Percentiles rank a stretch among this genome's conserved stretches.
phyloP scores from a whole-genome alignment of 2,113 vertebrate species.

The Psophia crepitans region DNA sequence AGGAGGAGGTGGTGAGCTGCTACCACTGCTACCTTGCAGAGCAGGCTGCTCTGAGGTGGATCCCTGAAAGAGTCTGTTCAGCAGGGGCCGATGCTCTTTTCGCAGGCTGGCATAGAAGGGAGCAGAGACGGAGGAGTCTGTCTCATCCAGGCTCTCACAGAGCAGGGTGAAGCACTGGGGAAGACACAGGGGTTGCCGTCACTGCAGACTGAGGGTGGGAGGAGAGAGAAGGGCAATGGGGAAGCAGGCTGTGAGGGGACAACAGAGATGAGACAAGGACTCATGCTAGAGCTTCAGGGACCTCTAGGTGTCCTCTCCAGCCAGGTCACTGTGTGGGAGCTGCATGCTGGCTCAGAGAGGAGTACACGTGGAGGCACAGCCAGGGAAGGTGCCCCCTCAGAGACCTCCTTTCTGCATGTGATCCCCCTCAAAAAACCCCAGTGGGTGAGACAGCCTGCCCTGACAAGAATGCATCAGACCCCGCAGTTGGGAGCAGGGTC shows the following conservation, averaged over 20 bases:
- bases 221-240: background rate
- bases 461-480: background rate
- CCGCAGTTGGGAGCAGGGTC: background rate
- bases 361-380: background rate
- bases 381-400: background rate
- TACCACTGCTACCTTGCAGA: slow-evolving; percentile 56
- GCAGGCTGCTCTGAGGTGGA: slow-evolving; percentile 33
- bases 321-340: background rate
- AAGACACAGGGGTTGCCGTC: background rate
- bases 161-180: slow-evolving; percentile 72
- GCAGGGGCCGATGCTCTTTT: slow-evolving; percentile 48
- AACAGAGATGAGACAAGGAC: background rate
- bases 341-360: background rate
- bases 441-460: background rate
- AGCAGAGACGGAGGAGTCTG: slow-evolving; percentile 33
- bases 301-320: background rate
- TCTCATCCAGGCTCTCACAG: slow-evolving; percentile 68
- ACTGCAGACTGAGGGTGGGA: background rate
- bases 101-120: slow-evolving; percentile 68
- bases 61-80: slow-evolving; percentile 63
- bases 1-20: background rate
- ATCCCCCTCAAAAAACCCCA: background rate
- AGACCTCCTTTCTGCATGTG: background rate
- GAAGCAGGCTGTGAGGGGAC: background rate
- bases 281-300: background rate